A percentile compares a stretch with the other conserved stretches of the same genome.
Evolutionary conservation across 2,888 invertebrate species (phyloP).

Genomic region (Aethes cnicana): DNA sequence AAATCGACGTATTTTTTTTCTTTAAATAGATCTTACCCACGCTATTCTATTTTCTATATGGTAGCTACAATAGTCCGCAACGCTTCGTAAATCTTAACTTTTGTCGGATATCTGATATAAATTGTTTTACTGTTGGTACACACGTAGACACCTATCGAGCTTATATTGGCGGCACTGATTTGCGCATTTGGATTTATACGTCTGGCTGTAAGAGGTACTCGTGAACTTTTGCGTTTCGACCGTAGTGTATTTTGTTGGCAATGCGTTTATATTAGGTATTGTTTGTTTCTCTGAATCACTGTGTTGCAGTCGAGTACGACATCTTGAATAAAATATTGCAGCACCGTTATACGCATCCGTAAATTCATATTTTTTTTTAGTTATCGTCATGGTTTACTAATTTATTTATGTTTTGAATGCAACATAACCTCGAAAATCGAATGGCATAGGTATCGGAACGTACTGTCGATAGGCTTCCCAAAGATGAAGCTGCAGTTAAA

Average conservation of each 20-base stretch:
- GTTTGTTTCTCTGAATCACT: too few relatives aligned
- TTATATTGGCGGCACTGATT: constrained; percentile 59
- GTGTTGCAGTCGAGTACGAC: too few relatives aligned
- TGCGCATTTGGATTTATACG: constrained; percentile 70
- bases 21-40: constrained; percentile 32
- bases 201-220: constrained; percentile 37
- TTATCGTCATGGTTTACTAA: too few relatives aligned
- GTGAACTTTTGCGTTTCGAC: constrained; percentile 10
- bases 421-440: too few relatives aligned
- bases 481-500: too few relatives aligned
- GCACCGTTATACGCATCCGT: too few relatives aligned
- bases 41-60: constrained; percentile 33
- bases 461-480: too few relatives aligned
- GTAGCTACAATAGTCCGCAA: constrained; percentile 43
- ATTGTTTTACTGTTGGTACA: constrained; percentile 62
- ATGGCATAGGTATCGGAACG: too few relatives aligned
- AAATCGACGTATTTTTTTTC: background rate
- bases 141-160: constrained; percentile 56
- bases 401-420: too few relatives aligned
- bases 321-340: too few relatives aligned
- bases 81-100: constrained; percentile 72
- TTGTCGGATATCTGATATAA: constrained; percentile 65
- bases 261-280: background rate
- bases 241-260: constrained; percentile 11
- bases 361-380: too few relatives aligned